Evolutionary conservation across 2,888 invertebrate species (phyloP), one percentile per base, ranked within the genome.

Genomic region (Eueremaeus valkanovi): DNA sequence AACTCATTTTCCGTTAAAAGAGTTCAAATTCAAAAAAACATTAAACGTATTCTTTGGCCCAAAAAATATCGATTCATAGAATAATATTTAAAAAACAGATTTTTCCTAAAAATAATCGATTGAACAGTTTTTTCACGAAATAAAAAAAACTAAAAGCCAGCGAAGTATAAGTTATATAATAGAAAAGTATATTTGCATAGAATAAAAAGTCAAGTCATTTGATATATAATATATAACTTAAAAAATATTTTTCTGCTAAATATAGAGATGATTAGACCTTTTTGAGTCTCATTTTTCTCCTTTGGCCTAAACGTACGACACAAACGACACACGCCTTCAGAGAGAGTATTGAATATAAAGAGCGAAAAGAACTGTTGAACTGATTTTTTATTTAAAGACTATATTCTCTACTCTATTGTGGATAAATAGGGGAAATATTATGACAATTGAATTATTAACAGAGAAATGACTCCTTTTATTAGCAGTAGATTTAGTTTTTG

Each of bases 311-410:
- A 18, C 45, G 45, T 13, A 18, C 45, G 45, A 5, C 45, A 45
- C 45, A 45, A 45, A 45, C 45, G 45, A 45, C 45, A 45, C 45
- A 45, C 45, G 45, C 45, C 45, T 45, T 45, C 45, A 45, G 45
- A 18, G 16, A 13, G 13, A 45, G 13, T 45, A 18, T 45, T n/a
- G n/a, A 45, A 45, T 13, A 45, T 18, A 40, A 45, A 45, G n/a
- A n/a, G n/a, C n/a, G n/a, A n/a, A n/a, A 45, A 45, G 45, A 45
- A 45, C 45, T 45, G 45, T 45, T 45, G 45, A 45, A 45, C 18
- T 18, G 18, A 45, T 18, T 18, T 45, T 45, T 45, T 45, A 6
- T 18, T 45, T 13, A 45, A 45, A 45, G 18, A 45, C 45, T 45
- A 13, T 45, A 9, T 5, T 45, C 11, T 13, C 11, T n/a, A n/a